phyloP scores from a whole-genome alignment of 2,113 vertebrate species.

The Melanocharis versteri region DNA sequence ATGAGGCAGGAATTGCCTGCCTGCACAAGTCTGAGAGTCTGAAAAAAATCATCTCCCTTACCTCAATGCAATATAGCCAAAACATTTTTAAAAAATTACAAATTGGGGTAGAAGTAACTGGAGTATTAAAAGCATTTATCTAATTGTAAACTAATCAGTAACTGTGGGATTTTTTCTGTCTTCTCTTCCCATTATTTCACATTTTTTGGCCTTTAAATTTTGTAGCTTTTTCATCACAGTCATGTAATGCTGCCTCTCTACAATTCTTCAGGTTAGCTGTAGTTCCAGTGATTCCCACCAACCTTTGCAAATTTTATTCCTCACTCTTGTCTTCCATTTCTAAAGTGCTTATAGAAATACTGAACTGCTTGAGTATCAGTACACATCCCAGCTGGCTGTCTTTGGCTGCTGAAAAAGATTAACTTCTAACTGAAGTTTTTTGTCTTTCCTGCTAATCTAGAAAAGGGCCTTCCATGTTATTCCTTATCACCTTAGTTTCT shows the following conservation, averaged over 20 bases:
- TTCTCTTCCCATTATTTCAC: background rate
- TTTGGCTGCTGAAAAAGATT: background rate
- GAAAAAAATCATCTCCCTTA: background rate
- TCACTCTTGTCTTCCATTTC: background rate
- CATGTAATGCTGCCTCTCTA: background rate
- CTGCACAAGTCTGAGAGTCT: background rate
- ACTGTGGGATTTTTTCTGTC: background rate
- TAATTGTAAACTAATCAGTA: background rate
- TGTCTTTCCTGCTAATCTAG: background rate
- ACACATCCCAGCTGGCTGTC: background rate
- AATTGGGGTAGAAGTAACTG: background rate
- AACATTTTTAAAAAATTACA: background rate
- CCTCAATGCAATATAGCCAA: background rate
- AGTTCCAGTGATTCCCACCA: background rate
- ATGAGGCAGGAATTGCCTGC: background rate
- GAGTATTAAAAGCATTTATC: background rate
- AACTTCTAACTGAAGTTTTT: background rate
- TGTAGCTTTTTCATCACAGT: background rate
- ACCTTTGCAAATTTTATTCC: background rate
- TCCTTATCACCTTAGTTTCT: background rate
- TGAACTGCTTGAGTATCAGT: background rate
- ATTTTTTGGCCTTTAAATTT: background rate
- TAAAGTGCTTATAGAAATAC: background rate
- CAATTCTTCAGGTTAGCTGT: background rate
- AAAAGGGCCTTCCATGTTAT: background rate